Base-by-base conservation (phyloP, 2,888 invertebrate species). In the Trachelus stipa region DNA sequence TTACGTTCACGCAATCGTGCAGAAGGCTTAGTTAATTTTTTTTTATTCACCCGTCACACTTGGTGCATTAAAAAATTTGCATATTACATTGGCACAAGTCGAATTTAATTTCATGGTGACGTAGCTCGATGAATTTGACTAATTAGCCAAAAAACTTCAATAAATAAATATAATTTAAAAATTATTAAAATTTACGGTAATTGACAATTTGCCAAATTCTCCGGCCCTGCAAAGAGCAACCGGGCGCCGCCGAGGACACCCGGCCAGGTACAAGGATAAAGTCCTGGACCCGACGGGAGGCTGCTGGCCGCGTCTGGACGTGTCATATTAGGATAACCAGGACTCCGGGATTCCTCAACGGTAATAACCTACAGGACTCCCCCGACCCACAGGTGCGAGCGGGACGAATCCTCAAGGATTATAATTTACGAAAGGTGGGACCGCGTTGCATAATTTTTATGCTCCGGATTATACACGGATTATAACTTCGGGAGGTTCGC, bases 301-400 rank as follows among this genome's bases (percentile, higher is more conserved):
- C 80, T 81, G 80, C 82, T 77, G 81, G 79, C 74, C 81, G 74
- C 80, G 82, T 82, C 78, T 77, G 79, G 69, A 83, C 77, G 78
- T 83, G 84, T 85, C 84, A 82, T 81, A 86, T 86, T 85, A 86
- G 82, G 83, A 81, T 82, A 84, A 84, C 83, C 81, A 81, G 82
- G 78, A 83, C 83, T 79, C 74, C 56, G 34, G 69, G 78, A 79
- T 80, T 84, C 84, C 81, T 69, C 34, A 23, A 23, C 35, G 15
- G 73, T 73, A 30, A 30, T 69, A 33, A 69, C 69, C 69, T 6
- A 69, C 69, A 30, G 11, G 69, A 23, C 23, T 12, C 6, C 12
- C 15, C 69, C 69, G 69, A 69, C 69, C 69, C 77, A 37, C 77
- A 77, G 77, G 77, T 77, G 77, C 75, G 69, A 75, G 71, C 74